A percentile compares a stretch with the other conserved stretches of the same genome.
Evolutionary conservation across 2,888 invertebrate genomes (phyloP).

Genomic region (Psylliodes chrysocephalus): DNA sequence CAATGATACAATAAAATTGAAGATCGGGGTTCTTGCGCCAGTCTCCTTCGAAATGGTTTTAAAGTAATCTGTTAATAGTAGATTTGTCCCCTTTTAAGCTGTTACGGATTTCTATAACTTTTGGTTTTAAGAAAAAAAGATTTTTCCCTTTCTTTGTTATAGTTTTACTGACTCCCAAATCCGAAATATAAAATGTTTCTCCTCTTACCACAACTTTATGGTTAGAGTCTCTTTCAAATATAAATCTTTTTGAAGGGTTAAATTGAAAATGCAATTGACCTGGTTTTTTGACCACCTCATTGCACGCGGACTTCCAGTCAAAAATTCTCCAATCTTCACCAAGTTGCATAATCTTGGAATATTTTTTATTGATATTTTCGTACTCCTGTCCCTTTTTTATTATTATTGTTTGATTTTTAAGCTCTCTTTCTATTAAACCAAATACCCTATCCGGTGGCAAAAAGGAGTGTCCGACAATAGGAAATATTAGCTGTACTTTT

Average conservation of each 20-base stretch:
- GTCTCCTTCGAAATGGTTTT: no score
- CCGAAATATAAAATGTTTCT: no score
- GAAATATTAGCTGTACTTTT: slow-evolving; percentile 17
- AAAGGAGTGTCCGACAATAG: slow-evolving; percentile 16
- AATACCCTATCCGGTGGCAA: slow-evolving; percentile 16
- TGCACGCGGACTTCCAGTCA: slow-evolving; percentile 16
- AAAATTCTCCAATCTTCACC: slow-evolving; percentile 20
- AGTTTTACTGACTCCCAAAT: no score
- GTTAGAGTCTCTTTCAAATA: neutral
- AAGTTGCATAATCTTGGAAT: slow-evolving; percentile 14
- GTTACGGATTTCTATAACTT: no score
- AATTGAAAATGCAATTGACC: slow-evolving; percentile 1
- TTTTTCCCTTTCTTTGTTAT: no score
- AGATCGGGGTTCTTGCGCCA: no score
- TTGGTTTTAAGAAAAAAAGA: no score
- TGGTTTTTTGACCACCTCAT: slow-evolving; percentile 15
- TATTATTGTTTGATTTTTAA: no score
- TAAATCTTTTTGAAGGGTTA: slow-evolving; percentile 5
- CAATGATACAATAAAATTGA: no score
- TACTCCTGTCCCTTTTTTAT: slow-evolving; percentile 6
- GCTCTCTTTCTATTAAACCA: neutral
- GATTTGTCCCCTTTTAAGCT: no score
- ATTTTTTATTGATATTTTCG: slow-evolving; percentile 15
- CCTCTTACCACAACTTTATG: neutral
- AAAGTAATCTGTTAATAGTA: no score